Percentiles rank a stretch among this genome's conserved stretches.
phyloP scores from a whole-genome alignment of 2,888 invertebrate genomes.

The Eupeodes luniger region DNA sequence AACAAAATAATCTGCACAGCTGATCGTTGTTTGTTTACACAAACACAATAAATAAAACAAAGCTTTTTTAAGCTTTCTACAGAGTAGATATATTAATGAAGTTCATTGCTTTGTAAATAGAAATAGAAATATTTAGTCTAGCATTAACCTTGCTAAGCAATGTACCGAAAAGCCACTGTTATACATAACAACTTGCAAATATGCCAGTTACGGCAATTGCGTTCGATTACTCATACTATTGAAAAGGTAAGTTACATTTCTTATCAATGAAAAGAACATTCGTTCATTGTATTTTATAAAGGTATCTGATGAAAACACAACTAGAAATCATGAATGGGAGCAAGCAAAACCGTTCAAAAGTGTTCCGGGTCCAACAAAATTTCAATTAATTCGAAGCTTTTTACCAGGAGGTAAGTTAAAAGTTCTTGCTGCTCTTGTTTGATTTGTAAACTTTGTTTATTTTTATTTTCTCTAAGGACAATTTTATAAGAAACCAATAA shows the following conservation, averaged over 20 bases:
- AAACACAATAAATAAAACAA: too few species aligned
- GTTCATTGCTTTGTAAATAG: not conserved
- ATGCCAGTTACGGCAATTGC: not conserved
- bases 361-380: slow-evolving; percentile 80
- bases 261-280: too few species aligned
- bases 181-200: not conserved
- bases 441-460: not conserved
- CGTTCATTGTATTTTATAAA: not conserved
- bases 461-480: not conserved
- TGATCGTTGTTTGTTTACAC: too few species aligned
- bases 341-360: slow-evolving; percentile 79
- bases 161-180: slow-evolving; percentile 1
- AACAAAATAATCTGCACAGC: too few species aligned
- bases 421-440: not conserved
- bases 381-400: slow-evolving; percentile 77
- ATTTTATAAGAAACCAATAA: slow-evolving; percentile 70
- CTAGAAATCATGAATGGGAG: slow-evolving; percentile 43
- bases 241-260: not conserved
- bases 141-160: not conserved
- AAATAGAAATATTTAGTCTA: not conserved
- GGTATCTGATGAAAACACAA: not conserved
- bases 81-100: not conserved
- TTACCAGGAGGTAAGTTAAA: slow-evolving; percentile 80
- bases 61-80: not conserved
- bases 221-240: not conserved